A percentile compares a stretch with the other conserved stretches of the same genome.
Evolutionary conservation across 1,140 invertebrate species (phyloP).

Genomic region (Psix sp.): DNA sequence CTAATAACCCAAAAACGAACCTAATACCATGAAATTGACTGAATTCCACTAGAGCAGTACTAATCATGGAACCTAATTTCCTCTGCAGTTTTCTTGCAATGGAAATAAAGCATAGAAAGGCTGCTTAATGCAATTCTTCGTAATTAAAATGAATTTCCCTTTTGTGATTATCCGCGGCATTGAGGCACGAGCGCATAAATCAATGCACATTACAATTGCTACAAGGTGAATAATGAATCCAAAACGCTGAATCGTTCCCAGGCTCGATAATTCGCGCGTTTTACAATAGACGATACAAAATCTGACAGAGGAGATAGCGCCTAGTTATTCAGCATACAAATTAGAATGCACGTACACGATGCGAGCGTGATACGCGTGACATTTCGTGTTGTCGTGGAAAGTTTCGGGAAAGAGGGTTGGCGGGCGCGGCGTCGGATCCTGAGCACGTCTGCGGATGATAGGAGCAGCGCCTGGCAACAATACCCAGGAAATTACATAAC

Average conservation of each 20-base stretch:
- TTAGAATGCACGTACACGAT: conserved; percentile 57
- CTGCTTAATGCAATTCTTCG: conserved; percentile 23
- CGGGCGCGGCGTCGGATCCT: conserved; percentile 56
- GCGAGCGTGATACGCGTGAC: conserved; percentile 62
- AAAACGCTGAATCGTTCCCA: conserved; percentile 28
- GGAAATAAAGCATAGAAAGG: background rate
- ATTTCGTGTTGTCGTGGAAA: conserved; percentile 66
- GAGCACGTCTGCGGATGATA: conserved; percentile 74
- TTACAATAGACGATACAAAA: conserved; percentile 57
- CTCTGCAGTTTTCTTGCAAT: too few relatives aligned
- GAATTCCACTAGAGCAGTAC: too few relatives aligned
- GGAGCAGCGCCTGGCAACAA: conserved; percentile 72
- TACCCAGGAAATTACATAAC: conserved; percentile 79
- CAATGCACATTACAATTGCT: conserved; percentile 47
- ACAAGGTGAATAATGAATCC: conserved; percentile 44
- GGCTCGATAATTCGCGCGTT: conserved; percentile 50
- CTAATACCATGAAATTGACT: too few relatives aligned
- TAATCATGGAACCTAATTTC: too few relatives aligned
- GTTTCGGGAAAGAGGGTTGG: conserved; percentile 61
- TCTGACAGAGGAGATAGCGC: conserved; percentile 44
- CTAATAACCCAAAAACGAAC: too few relatives aligned
- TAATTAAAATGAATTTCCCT: conserved; percentile 42
- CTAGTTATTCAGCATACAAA: conserved; percentile 56
- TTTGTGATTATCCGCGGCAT: conserved; percentile 15
- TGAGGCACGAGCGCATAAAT: conserved; percentile 23